Percentiles rank a stretch among this genome's conserved stretches.
Evolutionary conservation across 2,888 invertebrate genomes (phyloP).

Genomic region (Megaustenia siamemsis): DNA sequence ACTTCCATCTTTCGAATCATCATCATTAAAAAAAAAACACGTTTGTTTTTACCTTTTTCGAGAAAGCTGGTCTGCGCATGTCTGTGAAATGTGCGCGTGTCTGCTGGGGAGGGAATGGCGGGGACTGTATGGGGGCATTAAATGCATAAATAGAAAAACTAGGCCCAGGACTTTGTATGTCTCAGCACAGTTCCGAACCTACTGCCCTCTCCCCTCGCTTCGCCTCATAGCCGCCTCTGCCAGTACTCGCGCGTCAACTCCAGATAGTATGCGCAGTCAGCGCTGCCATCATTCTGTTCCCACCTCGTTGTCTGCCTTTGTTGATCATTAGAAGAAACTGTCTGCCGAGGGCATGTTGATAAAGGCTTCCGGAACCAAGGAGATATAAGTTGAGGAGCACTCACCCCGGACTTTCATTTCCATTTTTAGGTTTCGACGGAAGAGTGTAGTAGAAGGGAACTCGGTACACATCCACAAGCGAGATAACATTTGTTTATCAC

Average conservation of each 20-base stretch:
- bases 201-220: background rate
- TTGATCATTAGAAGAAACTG: background rate
- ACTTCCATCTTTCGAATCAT: too few relatives aligned
- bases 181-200: background rate
- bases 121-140: background rate
- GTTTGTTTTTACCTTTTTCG: too few relatives aligned
- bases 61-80: background rate
- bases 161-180: background rate
- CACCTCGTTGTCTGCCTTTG: background rate
- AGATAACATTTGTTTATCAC: background rate
- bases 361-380: background rate
- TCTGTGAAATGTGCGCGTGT: background rate
- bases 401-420: background rate
- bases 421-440: constrained; percentile 17
- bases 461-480: too few relatives aligned
- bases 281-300: background rate
- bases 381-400: background rate
- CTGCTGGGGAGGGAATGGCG: background rate
- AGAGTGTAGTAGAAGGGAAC: background rate
- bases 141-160: background rate
- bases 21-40: too few relatives aligned
- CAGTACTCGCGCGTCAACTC: background rate
- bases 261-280: background rate
- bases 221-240: constrained; percentile 14
- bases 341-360: background rate